Evolutionary conservation across 2,113 vertebrate genomes (phyloP).

Genomic region (Ammospiza nelsoni): DNA sequence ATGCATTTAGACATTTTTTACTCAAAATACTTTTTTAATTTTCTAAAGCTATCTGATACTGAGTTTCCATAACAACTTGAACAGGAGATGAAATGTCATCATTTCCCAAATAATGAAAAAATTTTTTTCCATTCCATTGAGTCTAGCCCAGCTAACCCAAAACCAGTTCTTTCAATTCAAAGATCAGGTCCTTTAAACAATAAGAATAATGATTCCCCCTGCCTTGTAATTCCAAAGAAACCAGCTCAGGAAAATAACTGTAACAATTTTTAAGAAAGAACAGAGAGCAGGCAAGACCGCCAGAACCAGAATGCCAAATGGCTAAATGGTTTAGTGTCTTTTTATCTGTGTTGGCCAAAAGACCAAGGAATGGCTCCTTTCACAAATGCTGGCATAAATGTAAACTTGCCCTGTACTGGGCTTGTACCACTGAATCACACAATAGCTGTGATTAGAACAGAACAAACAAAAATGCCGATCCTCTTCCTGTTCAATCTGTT

Average conservation of each 20-base stretch:
- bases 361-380: neutral
- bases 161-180: neutral
- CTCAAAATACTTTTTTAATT: neutral
- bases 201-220: rapidly evolving
- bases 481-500: neutral
- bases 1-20: neutral
- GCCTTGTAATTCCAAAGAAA: neutral
- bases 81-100: neutral
- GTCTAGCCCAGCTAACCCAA: neutral
- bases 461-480: neutral
- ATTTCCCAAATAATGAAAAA: neutral
- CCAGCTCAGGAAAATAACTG: neutral
- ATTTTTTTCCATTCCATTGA: neutral
- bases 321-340: neutral
- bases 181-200: neutral
- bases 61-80: neutral
- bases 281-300: neutral
- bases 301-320: neutral
- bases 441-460: neutral
- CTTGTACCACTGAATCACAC: neutral
- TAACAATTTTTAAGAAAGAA: neutral
- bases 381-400: rapidly evolving
- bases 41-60: neutral
- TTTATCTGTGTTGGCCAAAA: neutral
- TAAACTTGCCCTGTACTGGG: neutral